Conservation (phyloP, 92 coral and sea anemone species). For the Isaurus tuberculatus region DNA sequence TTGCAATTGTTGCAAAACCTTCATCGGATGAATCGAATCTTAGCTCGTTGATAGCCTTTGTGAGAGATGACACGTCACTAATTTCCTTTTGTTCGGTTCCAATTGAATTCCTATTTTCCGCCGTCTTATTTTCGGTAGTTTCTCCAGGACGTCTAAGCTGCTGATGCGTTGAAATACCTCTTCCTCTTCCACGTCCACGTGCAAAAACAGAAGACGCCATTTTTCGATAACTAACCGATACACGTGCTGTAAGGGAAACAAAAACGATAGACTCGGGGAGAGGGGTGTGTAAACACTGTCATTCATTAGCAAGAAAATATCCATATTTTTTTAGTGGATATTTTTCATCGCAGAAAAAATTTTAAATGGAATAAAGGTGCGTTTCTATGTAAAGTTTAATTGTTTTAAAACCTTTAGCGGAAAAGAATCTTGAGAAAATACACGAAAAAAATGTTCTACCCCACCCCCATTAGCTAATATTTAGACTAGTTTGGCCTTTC, state of each 20-base stretch:
- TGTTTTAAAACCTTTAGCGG: not conserved
- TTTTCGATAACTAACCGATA: conserved; percentile 12
- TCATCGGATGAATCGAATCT: conserved; percentile 50
- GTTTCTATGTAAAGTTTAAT: not conserved
- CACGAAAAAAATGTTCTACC: not conserved
- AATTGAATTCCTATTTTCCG: conserved; percentile 6
- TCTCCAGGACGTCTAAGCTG: conserved; percentile 62
- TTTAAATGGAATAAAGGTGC: not conserved
- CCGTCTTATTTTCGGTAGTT: conserved; percentile 14
- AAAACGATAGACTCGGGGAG: conserved; percentile 25
- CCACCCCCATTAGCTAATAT: not conserved
- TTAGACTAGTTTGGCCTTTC: not conserved
- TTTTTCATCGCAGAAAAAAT: not conserved
- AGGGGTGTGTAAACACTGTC: not conserved
- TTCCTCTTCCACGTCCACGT: conserved; percentile 91
- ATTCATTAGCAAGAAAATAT: not conserved
- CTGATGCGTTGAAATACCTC: conserved; percentile 53
- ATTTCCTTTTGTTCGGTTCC: conserved; percentile 14
- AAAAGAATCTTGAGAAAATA: not conserved
- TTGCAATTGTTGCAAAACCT: conserved; percentile 37
- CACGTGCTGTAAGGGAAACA: conserved; percentile 27
- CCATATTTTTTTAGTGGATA: not conserved
- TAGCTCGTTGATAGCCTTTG: conserved; percentile 48
- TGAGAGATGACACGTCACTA: conserved; percentile 14
- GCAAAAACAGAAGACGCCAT: conserved; percentile 84